phyloP scores from a whole-genome alignment of 2,797 vertebrate genomes.

The Tenualosa thibaudeaui region DNA sequence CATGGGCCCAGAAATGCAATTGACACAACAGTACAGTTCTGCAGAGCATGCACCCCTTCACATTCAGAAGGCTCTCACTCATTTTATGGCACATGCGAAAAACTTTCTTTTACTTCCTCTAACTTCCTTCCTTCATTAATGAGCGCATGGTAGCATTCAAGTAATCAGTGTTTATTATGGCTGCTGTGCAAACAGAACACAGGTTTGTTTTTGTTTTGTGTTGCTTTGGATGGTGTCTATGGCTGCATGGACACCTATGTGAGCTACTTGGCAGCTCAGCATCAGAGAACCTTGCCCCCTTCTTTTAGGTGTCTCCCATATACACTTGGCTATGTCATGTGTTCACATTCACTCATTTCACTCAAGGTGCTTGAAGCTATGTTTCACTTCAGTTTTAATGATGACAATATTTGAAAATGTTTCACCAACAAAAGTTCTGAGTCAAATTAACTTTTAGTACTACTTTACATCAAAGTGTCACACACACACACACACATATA shows the following conservation, averaged over 20 bases:
- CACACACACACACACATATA: no score
- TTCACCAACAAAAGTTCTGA: not conserved
- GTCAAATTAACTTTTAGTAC: no score
- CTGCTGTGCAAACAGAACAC: not conserved
- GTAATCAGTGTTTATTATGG: not conserved
- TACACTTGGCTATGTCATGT: not conserved
- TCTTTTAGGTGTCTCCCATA: not conserved
- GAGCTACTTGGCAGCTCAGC: not conserved
- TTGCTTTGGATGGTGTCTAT: not conserved
- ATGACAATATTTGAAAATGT: not conserved
- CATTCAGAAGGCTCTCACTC: not conserved
- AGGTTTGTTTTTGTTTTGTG: not conserved
- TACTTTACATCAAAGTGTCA: no score
- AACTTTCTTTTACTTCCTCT: not conserved
- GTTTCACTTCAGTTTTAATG: not conserved
- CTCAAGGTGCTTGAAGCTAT: not conserved
- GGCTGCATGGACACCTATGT: not conserved
- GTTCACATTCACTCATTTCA: not conserved
- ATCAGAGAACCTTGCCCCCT: not conserved
- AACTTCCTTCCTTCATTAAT: not conserved
- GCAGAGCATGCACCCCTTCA: not conserved
- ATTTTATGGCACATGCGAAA: not conserved
- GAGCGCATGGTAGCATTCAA: not conserved
- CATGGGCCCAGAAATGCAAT: conserved; percentile 51
- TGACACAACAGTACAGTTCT: conserved; percentile 20